phyloP scores from a whole-genome alignment of 2,797 vertebrate species.

The Rhabdomys pumilio region DNA sequence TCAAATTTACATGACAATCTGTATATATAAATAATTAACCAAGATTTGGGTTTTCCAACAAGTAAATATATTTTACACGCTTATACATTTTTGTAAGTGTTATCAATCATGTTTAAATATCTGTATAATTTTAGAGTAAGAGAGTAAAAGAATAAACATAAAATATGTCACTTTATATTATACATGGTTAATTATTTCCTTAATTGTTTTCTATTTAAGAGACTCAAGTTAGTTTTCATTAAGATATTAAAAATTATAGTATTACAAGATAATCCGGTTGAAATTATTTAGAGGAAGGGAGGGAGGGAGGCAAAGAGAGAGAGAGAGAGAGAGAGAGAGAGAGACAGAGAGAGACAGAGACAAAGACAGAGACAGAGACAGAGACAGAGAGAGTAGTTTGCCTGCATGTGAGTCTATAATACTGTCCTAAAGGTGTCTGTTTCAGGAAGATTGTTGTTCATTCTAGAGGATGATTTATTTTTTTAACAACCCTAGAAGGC shows the following conservation, averaged over 20 bases:
- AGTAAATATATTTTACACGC: not conserved
- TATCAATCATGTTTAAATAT: not conserved
- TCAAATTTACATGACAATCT: not conserved
- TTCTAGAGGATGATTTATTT: not conserved
- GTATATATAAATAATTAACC: not conserved
- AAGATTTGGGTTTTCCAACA: not conserved
- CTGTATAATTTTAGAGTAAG: not conserved
- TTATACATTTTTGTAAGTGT: not conserved
- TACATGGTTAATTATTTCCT: not conserved
- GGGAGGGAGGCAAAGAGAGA: too few relatives aligned
- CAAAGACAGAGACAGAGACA: too few relatives aligned
- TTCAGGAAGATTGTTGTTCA: not conserved
- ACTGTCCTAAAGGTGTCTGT: not conserved
- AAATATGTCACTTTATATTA: not conserved
- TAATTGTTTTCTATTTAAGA: not conserved
- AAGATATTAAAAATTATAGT: not conserved
- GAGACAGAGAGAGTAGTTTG: not conserved
- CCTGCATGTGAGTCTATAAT: not conserved
- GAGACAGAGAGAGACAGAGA: not conserved
- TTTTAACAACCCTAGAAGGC: not conserved
- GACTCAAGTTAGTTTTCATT: not conserved
- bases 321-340: not conserved
- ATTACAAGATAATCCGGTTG: not conserved
- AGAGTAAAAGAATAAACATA: not conserved
- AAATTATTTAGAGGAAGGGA: not conserved